Conservation (phyloP, 2,113 vertebrate species). For the Ophthalmolycus amberensis region DNA sequence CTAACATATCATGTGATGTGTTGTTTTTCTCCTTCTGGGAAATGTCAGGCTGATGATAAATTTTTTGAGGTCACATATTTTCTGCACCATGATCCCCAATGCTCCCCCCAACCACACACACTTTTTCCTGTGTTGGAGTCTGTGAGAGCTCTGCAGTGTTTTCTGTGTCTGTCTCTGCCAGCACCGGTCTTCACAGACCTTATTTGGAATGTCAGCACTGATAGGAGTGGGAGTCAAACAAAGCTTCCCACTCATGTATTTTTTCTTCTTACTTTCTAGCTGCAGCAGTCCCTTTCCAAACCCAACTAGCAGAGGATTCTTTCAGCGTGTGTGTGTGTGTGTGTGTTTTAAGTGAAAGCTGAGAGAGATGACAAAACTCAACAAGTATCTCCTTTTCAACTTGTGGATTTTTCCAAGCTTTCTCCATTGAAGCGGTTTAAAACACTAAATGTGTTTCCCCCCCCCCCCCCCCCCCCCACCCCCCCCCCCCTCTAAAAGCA, state of each 20-base stretch:
- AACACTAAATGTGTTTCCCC: slow-evolving; percentile 69
- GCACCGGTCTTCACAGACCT: slow-evolving; percentile 74
- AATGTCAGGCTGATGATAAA: slow-evolving; percentile 77
- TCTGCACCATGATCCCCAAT: slow-evolving; percentile 63
- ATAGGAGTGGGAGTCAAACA: slow-evolving; percentile 79
- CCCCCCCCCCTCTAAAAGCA: slow-evolving; percentile 61
- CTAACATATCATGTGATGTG: slow-evolving; percentile 54
- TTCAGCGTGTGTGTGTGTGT: slow-evolving; percentile 46
- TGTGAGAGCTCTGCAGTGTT: slow-evolving; percentile 68
- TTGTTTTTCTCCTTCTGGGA: slow-evolving; percentile 73
- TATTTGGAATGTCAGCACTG: slow-evolving; percentile 83
- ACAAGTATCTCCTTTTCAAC: slow-evolving; percentile 63
- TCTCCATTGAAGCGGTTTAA: slow-evolving; percentile 65
- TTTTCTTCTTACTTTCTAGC: slow-evolving; percentile 61
- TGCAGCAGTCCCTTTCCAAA: slow-evolving; percentile 55
- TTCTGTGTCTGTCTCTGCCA: slow-evolving; percentile 69
- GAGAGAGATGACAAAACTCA: slow-evolving; percentile 63
- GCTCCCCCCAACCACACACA: slow-evolving; percentile 33
- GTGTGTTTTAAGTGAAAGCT: slow-evolving; percentile 60
- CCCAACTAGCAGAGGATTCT: slow-evolving; percentile 46
- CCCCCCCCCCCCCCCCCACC: slow-evolving; percentile 29
- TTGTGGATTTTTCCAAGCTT: slow-evolving; percentile 55
- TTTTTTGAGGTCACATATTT: slow-evolving; percentile 76
- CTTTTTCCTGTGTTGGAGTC: slow-evolving; percentile 69
- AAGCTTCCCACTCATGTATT: slow-evolving; percentile 76